These are phyloP conservation scores for Limanda limanda DNA, from an alignment of 2,113 vertebrate genomes.

Conservation along the genomic window DNA sequence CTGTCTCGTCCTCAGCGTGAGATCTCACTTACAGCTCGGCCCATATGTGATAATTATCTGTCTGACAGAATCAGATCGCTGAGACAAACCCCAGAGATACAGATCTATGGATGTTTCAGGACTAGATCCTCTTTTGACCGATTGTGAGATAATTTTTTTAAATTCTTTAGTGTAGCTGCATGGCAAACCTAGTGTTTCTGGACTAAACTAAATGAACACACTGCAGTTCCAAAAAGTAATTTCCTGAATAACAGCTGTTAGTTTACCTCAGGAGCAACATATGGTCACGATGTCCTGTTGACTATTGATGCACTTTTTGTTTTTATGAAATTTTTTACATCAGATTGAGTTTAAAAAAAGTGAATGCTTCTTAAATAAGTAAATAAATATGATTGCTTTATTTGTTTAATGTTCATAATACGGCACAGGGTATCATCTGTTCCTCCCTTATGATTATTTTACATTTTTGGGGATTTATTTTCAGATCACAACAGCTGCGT, in stretches of 20 bases:
- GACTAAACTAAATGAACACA: neutral
- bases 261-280: neutral
- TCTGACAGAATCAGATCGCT: no score
- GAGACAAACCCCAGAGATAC: conserved; percentile 4
- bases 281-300: neutral
- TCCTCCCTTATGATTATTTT: neutral
- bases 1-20: conserved; percentile 29
- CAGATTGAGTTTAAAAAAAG: no score
- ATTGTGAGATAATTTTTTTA: no score
- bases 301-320: neutral
- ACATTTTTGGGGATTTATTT: no score
- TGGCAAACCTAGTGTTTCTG: neutral
- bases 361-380: no score
- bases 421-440: neutral
- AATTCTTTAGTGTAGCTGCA: neutral
- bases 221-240: neutral
- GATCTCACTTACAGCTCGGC: conserved; percentile 29
- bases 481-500: neutral
- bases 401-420: neutral
- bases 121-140: neutral
- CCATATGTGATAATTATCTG: conserved; percentile 4
- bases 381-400: no score
- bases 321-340: no score
- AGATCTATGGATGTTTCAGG: conserved; percentile 1
- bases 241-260: neutral